Conservation (phyloP, 2,888 invertebrate genomes). For the Gymnocheta viridis region DNA sequence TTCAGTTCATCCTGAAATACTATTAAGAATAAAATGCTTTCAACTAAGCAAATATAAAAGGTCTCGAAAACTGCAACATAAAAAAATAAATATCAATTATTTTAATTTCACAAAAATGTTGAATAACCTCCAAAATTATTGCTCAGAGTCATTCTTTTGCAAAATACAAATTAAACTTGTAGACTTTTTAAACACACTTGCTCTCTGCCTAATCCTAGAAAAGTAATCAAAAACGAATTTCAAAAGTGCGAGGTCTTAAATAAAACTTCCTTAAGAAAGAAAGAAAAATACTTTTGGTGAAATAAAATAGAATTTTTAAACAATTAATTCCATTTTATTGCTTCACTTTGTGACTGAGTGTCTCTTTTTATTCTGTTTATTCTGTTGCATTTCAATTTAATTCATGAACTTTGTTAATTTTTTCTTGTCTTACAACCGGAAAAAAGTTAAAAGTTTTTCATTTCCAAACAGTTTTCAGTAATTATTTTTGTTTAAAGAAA, state of each 20-base stretch:
- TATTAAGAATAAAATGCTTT: too few relatives aligned
- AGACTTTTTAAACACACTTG: background rate
- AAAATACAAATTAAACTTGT: background rate
- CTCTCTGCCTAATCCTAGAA: background rate
- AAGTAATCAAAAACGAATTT: background rate
- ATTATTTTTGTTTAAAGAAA: slow-evolving; percentile 51
- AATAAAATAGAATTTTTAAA: background rate
- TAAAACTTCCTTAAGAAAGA: background rate
- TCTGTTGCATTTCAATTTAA: background rate
- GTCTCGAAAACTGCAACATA: too few relatives aligned
- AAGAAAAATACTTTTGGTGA: background rate
- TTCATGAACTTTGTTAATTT: background rate
- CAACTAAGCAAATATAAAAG: too few relatives aligned
- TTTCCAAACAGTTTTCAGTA: slow-evolving; percentile 34
- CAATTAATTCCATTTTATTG: background rate
- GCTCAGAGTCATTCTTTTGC: too few relatives aligned
- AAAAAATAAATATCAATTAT: too few relatives aligned
- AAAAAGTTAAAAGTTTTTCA: slow-evolving; percentile 22
- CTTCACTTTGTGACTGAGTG: background rate
- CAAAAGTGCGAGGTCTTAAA: background rate
- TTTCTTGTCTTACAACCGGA: background rate
- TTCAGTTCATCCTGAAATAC: too few relatives aligned
- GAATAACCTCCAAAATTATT: too few relatives aligned
- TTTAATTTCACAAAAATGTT: too few relatives aligned
- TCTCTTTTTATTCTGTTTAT: background rate